These are phyloP conservation scores for Pristionchus entomophagus DNA, from an alignment of 2,888 invertebrate genomes.

Conservation along the genomic window DNA sequence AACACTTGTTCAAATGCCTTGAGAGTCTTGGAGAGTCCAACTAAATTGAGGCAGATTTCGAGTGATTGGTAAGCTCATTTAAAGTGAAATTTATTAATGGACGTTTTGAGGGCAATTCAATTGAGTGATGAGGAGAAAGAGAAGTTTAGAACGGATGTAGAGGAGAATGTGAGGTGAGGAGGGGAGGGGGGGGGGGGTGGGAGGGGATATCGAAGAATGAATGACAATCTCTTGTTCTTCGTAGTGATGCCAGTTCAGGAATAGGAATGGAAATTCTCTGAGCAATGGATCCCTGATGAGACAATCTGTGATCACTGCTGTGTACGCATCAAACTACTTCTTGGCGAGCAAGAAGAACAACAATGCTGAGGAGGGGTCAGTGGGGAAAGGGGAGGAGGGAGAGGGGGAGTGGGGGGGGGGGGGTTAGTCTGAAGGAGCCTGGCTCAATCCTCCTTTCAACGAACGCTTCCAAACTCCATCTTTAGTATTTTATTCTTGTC, in stretches of 20 bases:
- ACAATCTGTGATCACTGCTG: slow-evolving; percentile 40
- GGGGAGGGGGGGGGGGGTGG: not conserved
- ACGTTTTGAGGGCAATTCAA: not conserved
- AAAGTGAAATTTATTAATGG: too few species aligned
- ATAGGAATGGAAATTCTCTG: not conserved
- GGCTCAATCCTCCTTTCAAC: too few species aligned
- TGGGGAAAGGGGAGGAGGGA: not conserved
- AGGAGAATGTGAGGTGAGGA: slow-evolving; percentile 34
- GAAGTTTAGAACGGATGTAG: not conserved
- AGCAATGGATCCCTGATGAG: slow-evolving; percentile 47
- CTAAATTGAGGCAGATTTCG: not conserved
- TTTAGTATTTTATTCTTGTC: too few species aligned
- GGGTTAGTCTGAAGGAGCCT: too few species aligned
- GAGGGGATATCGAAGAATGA: too few species aligned
- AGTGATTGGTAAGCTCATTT: not conserved
- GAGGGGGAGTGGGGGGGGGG: too few species aligned
- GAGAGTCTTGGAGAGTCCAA: not conserved
- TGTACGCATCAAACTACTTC: not conserved
- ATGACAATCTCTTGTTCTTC: too few species aligned
- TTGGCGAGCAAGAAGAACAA: too few species aligned
- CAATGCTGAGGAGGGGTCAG: not conserved
- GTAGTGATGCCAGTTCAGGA: not conserved
- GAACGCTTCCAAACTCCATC: too few species aligned
- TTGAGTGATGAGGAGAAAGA: not conserved
- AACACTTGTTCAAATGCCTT: slow-evolving; percentile 23